These are phyloP conservation scores for Nymphalis io DNA, from an alignment of 1,140 invertebrate species.

Conservation along the genomic window DNA sequence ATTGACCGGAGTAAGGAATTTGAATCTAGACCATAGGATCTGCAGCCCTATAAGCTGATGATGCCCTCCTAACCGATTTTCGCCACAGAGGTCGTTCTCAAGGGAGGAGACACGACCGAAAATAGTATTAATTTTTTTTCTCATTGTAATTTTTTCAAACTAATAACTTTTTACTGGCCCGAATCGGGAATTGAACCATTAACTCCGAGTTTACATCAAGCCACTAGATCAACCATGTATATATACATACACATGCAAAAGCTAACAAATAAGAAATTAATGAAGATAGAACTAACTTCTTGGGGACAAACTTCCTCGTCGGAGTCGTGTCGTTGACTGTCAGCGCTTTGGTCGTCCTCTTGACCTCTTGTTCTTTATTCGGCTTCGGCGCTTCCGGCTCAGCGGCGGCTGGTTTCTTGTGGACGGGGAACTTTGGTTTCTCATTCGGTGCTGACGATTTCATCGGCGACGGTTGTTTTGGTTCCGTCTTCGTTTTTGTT, in stretches of 20 bases:
- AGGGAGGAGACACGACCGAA: no score
- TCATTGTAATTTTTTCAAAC: no score
- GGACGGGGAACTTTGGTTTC: neutral
- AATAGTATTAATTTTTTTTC: no score
- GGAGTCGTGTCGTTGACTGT: neutral
- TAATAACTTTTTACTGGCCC: no score
- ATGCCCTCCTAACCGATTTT: no score
- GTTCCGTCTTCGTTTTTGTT: neutral
- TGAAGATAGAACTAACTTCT: constrained; percentile 36
- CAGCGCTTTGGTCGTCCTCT: constrained; percentile 15
- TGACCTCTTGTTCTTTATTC: constrained; percentile 6
- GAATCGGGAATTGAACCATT: no score
- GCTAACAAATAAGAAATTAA: neutral
- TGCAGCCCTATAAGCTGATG: no score
- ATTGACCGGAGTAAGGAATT: no score
- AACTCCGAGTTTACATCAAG: no score
- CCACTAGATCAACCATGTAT: neutral
- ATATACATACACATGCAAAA: neutral
- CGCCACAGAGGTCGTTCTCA: no score
- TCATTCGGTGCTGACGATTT: neutral
- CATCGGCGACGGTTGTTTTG: constrained; percentile 6
- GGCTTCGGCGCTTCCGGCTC: neutral
- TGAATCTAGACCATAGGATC: no score
- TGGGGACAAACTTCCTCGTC: constrained; percentile 25
- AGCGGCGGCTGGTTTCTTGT: neutral